phyloP scores from a whole-genome alignment of 2,113 vertebrate genomes.

The Perognathus longimembris region DNA sequence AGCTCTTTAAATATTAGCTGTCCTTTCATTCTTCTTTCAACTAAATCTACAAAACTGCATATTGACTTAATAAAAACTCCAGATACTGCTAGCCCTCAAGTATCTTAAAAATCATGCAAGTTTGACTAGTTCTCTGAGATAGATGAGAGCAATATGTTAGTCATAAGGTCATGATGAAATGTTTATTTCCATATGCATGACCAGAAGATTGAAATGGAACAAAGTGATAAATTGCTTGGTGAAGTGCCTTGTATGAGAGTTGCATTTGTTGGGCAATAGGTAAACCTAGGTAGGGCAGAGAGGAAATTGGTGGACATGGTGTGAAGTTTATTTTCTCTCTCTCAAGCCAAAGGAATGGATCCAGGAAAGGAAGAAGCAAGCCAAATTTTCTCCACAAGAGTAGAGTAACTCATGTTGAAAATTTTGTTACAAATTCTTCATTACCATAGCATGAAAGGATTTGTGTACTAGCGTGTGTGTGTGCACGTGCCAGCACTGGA shows the following conservation, averaged over 20 bases:
- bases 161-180: background rate
- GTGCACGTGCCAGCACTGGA: too few relatives aligned
- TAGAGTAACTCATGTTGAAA: background rate
- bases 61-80: background rate
- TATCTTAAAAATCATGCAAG: background rate
- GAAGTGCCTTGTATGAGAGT: background rate
- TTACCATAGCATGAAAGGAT: background rate
- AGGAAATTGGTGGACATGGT: background rate
- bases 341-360: background rate
- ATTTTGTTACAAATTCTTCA: background rate
- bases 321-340: constrained; percentile 42
- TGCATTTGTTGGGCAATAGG: background rate
- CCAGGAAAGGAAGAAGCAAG: background rate
- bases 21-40: constrained; percentile 16
- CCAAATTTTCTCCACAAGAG: background rate
- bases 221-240: background rate
- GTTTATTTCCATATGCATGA: background rate
- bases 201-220: background rate
- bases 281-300: background rate
- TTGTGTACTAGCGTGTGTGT: background rate
- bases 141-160: background rate
- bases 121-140: background rate
- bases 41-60: background rate
- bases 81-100: background rate
- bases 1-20: constrained; percentile 20